Conservation (phyloP, 1,140 invertebrate genomes). For the Microplitis mediator region DNA sequence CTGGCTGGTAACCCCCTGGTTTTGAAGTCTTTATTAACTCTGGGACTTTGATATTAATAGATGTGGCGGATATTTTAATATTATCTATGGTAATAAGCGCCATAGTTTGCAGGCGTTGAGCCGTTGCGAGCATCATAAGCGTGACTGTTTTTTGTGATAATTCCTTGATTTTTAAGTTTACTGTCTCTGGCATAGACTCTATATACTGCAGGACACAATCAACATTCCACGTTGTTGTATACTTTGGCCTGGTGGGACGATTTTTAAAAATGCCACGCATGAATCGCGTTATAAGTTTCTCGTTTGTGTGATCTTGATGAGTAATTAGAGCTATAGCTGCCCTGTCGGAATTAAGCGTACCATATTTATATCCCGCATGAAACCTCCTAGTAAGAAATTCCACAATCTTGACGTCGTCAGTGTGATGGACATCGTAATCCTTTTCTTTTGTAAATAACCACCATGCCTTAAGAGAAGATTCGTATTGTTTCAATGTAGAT, state of each 20-base stretch:
- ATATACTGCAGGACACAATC: not conserved
- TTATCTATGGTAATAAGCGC: slow-evolving; percentile 14
- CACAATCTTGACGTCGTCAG: slow-evolving; percentile 13
- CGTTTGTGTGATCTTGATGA: not conserved
- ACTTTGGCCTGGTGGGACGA: not conserved
- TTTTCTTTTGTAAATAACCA: slow-evolving; percentile 29
- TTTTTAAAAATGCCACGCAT: slow-evolving; percentile 23
- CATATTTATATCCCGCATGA: slow-evolving; percentile 30
- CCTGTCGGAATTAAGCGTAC: slow-evolving; percentile 35
- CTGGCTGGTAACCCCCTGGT: slow-evolving; percentile 3
- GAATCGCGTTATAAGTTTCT: slow-evolving; percentile 27
- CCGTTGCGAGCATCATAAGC: slow-evolving; percentile 6
- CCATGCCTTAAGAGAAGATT: slow-evolving; percentile 29
- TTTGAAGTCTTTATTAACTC: slow-evolving; percentile 22
- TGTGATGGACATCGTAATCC: slow-evolving; percentile 12
- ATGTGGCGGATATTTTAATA: not conserved
- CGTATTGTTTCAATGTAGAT: slow-evolving; percentile 44
- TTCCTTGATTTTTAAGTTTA: slow-evolving; percentile 2
- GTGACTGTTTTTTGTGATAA: not conserved
- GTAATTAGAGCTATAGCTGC: slow-evolving; percentile 38
- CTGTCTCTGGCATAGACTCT: not conserved
- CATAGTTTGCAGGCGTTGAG: slow-evolving; percentile 20
- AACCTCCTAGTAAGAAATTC: slow-evolving; percentile 31
- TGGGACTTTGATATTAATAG: slow-evolving; percentile 6
- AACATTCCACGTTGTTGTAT: not conserved